Evolutionary conservation across 1,140 invertebrate genomes (phyloP).

Genomic region (Panagrolaimus sp.): DNA sequence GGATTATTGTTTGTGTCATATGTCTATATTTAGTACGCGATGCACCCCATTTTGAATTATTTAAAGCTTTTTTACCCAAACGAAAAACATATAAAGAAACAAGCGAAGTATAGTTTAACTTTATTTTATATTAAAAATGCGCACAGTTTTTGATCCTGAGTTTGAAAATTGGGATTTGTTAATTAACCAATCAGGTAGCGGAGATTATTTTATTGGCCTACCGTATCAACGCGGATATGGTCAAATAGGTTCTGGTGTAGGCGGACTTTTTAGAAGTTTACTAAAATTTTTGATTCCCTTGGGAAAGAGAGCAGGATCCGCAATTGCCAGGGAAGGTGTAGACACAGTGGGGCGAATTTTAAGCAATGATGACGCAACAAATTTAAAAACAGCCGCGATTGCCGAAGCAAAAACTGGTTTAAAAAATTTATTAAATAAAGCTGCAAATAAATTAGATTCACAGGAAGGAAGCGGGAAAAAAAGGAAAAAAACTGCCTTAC

Average conservation of each 20-base stretch:
- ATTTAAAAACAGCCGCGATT: background rate
- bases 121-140: too few species aligned
- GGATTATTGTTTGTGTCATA: too few species aligned
- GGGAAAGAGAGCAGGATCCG: background rate
- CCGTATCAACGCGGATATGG: background rate
- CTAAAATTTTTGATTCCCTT: background rate
- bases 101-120: too few species aligned
- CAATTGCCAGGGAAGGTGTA: background rate
- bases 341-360: background rate
- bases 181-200: background rate
- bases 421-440: background rate
- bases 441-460: background rate
- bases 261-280: background rate
- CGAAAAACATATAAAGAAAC: too few species aligned
- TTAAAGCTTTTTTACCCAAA: too few species aligned
- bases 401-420: background rate
- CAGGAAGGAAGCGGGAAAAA: background rate
- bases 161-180: background rate
- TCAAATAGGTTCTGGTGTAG: background rate
- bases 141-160: background rate
- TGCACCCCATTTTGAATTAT: too few species aligned
- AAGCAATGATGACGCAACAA: background rate
- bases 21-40: too few species aligned
- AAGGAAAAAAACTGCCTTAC: background rate
- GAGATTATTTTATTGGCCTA: background rate